Evolutionary conservation across 2,888 invertebrate genomes (phyloP).

Genomic region (Caenorhabditis sp.): DNA sequence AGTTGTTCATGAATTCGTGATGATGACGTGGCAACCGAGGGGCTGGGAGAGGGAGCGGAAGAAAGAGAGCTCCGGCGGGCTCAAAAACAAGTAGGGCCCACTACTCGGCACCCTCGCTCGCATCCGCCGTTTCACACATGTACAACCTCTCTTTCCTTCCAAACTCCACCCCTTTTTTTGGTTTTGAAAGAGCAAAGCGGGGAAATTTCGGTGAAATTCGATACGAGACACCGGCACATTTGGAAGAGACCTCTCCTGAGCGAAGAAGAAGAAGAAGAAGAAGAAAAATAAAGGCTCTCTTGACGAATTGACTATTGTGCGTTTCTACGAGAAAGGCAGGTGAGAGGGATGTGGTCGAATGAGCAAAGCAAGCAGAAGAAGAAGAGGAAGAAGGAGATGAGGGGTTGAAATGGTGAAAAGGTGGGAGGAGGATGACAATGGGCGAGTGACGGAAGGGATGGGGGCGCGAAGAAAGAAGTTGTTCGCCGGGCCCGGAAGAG

Average conservation of each 20-base stretch:
- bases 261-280: constrained; percentile 5
- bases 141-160: no score
- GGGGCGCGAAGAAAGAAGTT: constrained; percentile 3
- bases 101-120: no score
- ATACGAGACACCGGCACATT: no score
- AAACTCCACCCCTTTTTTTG: constrained; percentile 37
- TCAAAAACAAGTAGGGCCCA: constrained; percentile 4
- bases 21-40: constrained; percentile 42
- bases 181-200: constrained; percentile 3
- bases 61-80: no score
- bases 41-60: background rate
- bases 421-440: constrained; percentile 5
- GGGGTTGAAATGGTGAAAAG: constrained; percentile 23
- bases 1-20: constrained; percentile 32
- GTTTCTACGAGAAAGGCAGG: constrained; percentile 20
- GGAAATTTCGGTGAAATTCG: constrained; percentile 31
- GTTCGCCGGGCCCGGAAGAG: constrained; percentile 15
- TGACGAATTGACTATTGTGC: no score
- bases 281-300: no score
- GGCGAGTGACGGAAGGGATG: constrained; percentile 3
- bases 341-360: constrained; percentile 43
- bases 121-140: constrained; percentile 25
- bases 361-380: constrained; percentile 20
- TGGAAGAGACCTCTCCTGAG: no score
- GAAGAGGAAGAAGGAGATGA: no score